A percentile compares a stretch with the other conserved stretches of the same genome.
Conservation (phyloP, 30 jellyfish, hydroid and myxozoan species). For the Mastigias papua region DNA sequence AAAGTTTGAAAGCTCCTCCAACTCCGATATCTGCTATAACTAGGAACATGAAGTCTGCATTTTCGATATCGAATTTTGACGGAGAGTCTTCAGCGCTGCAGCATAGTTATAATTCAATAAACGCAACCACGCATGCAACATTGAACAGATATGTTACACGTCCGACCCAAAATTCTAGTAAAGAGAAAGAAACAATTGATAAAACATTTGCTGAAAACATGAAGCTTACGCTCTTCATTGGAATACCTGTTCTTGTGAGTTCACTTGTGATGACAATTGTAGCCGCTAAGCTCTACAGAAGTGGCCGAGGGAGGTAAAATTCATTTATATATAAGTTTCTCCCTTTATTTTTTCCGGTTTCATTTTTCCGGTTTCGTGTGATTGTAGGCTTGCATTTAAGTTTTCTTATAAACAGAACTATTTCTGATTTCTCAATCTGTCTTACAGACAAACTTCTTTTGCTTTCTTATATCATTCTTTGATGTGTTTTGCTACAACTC, state of each 20-base stretch:
- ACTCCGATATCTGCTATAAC: not conserved
- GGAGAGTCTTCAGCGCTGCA: no score
- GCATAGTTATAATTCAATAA: no score
- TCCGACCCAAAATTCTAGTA: not conserved
- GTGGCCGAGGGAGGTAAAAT: not conserved
- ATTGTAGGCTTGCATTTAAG: no score
- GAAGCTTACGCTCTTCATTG: not conserved
- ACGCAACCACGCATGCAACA: no score
- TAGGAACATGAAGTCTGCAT: not conserved
- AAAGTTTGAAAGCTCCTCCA: not conserved
- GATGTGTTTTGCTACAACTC: no score
- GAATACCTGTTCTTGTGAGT: not conserved
- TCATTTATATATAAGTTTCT: no score
- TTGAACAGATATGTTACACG: not conserved
- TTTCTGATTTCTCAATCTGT: no score
- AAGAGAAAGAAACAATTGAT: not conserved
- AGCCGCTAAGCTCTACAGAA: not conserved
- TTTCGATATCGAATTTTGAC: not conserved
- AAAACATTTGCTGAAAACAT: not conserved
- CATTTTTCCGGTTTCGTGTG: no score
- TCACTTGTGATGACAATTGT: not conserved
- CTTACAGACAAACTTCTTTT: no score
- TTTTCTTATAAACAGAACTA: no score
- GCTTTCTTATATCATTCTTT: no score
- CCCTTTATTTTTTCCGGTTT: no score